Evolutionary conservation across 2,888 invertebrate species (phyloP).

Genomic region (Erynnis tages): DNA sequence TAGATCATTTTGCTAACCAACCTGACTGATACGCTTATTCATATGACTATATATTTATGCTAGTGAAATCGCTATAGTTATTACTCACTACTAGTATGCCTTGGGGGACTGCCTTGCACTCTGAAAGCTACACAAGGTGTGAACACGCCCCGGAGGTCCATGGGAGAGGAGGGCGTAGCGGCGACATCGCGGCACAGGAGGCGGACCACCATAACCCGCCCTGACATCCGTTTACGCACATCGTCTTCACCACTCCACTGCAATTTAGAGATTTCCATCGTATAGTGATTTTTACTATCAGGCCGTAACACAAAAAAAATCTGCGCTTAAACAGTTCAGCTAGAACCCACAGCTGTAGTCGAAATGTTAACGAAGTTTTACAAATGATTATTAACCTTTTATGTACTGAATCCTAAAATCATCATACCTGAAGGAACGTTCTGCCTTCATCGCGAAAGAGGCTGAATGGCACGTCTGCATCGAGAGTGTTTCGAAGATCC

Average conservation of each 20-base stretch:
- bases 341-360: too few species aligned
- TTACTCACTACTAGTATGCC: slow-evolving; percentile 82
- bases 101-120: slow-evolving; percentile 90
- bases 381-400: too few species aligned
- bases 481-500: slow-evolving; percentile 88
- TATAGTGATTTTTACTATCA: too few species aligned
- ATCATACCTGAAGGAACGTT: slow-evolving; percentile 90
- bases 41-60: too few species aligned
- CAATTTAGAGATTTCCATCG: too few species aligned
- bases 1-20: too few species aligned
- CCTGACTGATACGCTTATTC: too few species aligned
- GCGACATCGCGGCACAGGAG: slow-evolving; percentile 89
- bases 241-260: slow-evolving; percentile 93
- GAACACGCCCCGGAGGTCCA: slow-evolving; percentile 84
- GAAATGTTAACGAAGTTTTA: too few species aligned
- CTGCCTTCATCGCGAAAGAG: slow-evolving; percentile 90
- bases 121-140: slow-evolving; percentile 93
- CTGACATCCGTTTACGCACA: slow-evolving; percentile 88
- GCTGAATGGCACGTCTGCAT: slow-evolving; percentile 90
- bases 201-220: slow-evolving; percentile 89
- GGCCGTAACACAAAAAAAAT: too few species aligned
- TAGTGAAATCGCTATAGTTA: too few species aligned
- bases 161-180: slow-evolving; percentile 72
- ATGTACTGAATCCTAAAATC: too few species aligned
- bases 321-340: too few species aligned